phyloP scores from a whole-genome alignment of 2,888 invertebrate genomes.

The Fissipunctia ypsillon region DNA sequence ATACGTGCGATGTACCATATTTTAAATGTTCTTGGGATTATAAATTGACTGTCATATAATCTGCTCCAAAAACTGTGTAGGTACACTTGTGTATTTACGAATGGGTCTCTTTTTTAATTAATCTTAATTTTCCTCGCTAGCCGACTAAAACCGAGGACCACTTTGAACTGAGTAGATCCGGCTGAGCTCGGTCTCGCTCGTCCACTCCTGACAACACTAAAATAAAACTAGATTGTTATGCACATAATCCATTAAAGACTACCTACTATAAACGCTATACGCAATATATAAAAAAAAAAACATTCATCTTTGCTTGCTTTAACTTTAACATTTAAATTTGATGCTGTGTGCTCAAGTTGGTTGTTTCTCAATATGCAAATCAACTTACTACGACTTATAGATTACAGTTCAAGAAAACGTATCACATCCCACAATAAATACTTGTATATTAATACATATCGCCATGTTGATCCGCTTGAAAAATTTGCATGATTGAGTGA shows the following conservation, averaged over 20 bases:
- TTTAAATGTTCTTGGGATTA: conserved; percentile 29
- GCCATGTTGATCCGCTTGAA: conserved; percentile 1
- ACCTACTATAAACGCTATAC: background rate
- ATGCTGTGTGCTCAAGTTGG: background rate
- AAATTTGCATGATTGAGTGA: conserved; percentile 36
- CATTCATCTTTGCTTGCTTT: background rate
- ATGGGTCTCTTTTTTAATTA: conserved; percentile 54
- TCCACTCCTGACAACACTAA: conserved; percentile 26
- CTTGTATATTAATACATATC: background rate
- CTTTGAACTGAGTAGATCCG: conserved; percentile 27
- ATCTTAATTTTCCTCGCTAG: conserved; percentile 33
- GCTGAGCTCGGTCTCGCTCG: conserved; percentile 28
- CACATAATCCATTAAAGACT: conserved; percentile 19
- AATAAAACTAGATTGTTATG: conserved; percentile 51
- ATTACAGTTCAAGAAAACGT: background rate
- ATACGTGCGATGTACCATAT: background rate
- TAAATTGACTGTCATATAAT: conserved; percentile 15
- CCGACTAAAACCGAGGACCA: conserved; percentile 36
- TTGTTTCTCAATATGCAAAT: conserved; percentile 2
- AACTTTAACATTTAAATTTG: background rate
- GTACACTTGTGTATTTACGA: conserved; percentile 13
- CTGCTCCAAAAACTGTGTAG: conserved; percentile 13
- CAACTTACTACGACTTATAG: background rate
- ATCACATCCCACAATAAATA: conserved; percentile 11
- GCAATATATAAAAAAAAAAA: too few species aligned